Base-by-base conservation (phyloP, 2,888 invertebrate genomes). In the Pediacus dermestoides region DNA sequence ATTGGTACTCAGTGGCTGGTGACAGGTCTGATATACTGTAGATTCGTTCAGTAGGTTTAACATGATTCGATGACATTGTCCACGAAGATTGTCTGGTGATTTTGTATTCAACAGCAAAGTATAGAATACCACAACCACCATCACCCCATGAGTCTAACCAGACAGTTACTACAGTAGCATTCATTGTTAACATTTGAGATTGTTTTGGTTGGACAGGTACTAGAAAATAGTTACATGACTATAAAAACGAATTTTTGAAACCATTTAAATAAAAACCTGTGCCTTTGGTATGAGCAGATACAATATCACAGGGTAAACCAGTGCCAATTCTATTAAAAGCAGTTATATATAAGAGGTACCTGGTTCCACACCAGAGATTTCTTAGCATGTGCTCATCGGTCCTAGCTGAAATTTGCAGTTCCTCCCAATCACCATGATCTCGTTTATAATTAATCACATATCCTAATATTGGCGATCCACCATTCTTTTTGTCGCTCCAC, bases 241-340 rank as follows among this genome's bases (percentile, higher is more conserved):
- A 11, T 4, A 26, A 26, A 10, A 7, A 9, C n/a, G 7, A n/a
- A n/a, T n/a, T n/a, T n/a, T n/a, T n/a, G n/a, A n/a, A n/a, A n/a
- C n/a, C n/a, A n/a, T n/a, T n/a, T n/a, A n/a, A n/a, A n/a, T n/a
- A n/a, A n/a, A n/a, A n/a, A 82, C 82, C 81, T 55, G 84, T 85
- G 38, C 88, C 88, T 66, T 87, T 87, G 2, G 88, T 88, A 52
- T 82, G 85, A 0, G 88, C 85, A 53, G 88, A 85, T 22, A 90
- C 85, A 48, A 90, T 89, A 61, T 90, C 89, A 61, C 91, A 90
- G 0, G 90, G 88, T 38, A 89, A 71, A 0, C 91, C 91, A 25
- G 89, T 90, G 6, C 90, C 91, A 47, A 92, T 91, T 57, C 88
- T 81, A 69, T 91, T 89, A 64, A 85, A 88, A n/a, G 90, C 89